A percentile compares a stretch with the other conserved stretches of the same genome.
phyloP scores from a whole-genome alignment of 2,113 vertebrate species.

The Sapayoa aenigma region DNA sequence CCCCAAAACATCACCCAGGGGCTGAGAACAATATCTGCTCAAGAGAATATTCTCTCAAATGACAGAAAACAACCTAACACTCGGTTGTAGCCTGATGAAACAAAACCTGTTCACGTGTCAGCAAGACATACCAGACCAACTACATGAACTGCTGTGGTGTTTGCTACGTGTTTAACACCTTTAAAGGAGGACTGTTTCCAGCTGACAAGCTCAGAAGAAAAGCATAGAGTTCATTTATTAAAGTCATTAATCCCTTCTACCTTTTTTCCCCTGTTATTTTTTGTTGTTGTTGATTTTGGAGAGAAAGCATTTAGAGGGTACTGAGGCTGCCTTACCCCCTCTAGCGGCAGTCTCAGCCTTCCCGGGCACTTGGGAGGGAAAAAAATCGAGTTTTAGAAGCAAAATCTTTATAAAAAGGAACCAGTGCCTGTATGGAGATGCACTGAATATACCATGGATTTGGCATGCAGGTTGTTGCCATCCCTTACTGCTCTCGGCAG shows the following conservation, averaged over 20 bases:
- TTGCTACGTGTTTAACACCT: neutral
- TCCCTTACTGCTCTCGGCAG: neutral
- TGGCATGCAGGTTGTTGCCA: neutral
- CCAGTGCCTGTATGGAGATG: neutral
- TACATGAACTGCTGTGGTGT: neutral
- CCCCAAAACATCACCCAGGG: neutral
- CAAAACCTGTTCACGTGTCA: neutral
- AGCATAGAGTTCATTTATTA: neutral
- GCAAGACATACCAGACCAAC: neutral
- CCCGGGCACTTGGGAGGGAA: neutral
- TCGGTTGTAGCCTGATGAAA: neutral
- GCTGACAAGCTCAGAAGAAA: neutral
- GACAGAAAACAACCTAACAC: neutral
- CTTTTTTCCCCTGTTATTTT: neutral
- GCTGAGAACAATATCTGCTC: neutral
- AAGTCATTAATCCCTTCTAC: neutral
- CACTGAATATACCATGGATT: accelerated
- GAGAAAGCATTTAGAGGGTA: neutral
- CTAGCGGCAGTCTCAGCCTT: constrained; percentile 16
- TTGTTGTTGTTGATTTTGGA: constrained; percentile 29
- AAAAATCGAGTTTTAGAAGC: neutral
- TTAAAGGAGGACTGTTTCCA: neutral
- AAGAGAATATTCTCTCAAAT: neutral
- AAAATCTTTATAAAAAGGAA: neutral
- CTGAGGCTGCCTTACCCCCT: constrained; percentile 10